Evolutionary conservation across 2,113 vertebrate species (phyloP), one percentile per base, ranked within the genome.

Genomic region (Cnemophilus loriae): DNA sequence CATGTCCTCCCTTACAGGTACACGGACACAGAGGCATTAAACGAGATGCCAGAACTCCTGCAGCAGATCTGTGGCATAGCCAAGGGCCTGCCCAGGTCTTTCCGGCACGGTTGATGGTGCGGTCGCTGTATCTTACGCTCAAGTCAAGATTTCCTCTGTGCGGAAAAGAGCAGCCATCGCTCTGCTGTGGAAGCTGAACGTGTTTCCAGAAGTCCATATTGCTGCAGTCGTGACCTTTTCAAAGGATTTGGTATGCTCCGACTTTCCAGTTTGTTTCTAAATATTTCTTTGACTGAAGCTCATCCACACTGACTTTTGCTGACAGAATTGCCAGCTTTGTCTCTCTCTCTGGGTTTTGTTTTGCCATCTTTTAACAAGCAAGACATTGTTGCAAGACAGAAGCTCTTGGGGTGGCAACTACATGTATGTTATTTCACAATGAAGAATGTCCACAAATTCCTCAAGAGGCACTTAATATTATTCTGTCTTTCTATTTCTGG

Each of bases 121-220:
- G 12, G 41, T n/a, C 18, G 10, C 64, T 3, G 15, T 3, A 27
- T 41, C 81, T 59, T 5, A 61, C 15, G 28, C 55, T 35, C 69
- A 3, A 81, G 53, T 32, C 19, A 56, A 57, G 61, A 47, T 30
- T 69, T 61, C 61, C 39, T 37, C 39, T 16, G 33, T 27, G 57
- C 0, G 3, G 37, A 82, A 90, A 91, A 96, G 76, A 94, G 81
- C 92, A 93, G 50, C 86, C 68, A 84, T 9, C 11, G 2, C 39
- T 90, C 67, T 60, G 71, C 57, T 0, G 5, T 3, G 46, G 83
- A 63, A 95, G 71, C 23, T 20, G 47, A 93, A 77, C 1, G 0
- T n/a, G 68, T 78, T 95, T 94, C 83, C 77, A 95, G 84, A 95
- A 67, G 86, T 94, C 89, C 86, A 93, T 87, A 92, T 92, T 95